phyloP scores from a whole-genome alignment of 2,797 vertebrate genomes.

The Halcyon leucocephala region DNA sequence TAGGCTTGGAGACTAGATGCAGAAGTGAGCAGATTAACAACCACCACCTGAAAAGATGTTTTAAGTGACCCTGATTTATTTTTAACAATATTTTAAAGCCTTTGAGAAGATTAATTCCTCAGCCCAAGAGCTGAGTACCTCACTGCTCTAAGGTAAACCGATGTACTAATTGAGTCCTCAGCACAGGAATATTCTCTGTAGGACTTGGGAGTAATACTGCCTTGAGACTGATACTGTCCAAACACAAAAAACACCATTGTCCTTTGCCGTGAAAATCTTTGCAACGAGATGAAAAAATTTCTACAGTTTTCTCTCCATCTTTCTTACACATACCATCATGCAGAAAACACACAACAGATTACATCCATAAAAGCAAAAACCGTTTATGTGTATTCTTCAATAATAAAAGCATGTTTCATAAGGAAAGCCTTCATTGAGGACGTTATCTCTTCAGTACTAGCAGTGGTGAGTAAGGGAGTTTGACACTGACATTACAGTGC shows the following conservation, averaged over 20 bases:
- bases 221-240: background rate
- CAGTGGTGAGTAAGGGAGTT: background rate
- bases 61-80: constrained; percentile 31
- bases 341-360: background rate
- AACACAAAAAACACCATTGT: background rate
- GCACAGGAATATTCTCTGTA: background rate
- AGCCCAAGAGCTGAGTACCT: background rate
- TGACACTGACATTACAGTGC: background rate
- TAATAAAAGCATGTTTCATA: background rate
- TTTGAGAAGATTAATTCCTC: constrained; percentile 40
- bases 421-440: background rate
- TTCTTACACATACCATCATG: background rate
- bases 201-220: background rate
- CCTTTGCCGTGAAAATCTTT: background rate
- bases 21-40: constrained; percentile 8
- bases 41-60: constrained; percentile 24
- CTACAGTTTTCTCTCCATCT: background rate
- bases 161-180: background rate
- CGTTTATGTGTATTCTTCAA: background rate
- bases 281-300: background rate
- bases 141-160: background rate
- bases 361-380: background rate
- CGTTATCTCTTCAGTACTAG: background rate
- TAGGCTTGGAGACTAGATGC: background rate
- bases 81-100: constrained; percentile 49